Evolutionary conservation across 92 coral and sea anemone genomes (phyloP), one percentile per base, ranked within the genome.

Genomic region (Bergia puertoricense): DNA sequence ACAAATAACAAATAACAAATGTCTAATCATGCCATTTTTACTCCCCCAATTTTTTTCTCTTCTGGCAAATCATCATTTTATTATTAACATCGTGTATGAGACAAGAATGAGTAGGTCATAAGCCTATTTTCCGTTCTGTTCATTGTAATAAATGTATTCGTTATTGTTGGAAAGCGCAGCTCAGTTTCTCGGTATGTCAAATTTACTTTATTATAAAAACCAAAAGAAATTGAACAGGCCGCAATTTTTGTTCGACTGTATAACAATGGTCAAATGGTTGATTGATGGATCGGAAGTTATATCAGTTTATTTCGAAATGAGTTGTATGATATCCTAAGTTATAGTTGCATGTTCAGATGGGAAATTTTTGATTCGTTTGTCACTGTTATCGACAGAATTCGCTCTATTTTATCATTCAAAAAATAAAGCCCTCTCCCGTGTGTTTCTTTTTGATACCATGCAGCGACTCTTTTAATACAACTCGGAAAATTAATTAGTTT

Each of bases 211-310:
- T 65, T 72, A 37, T 39, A 7, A 16, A 66, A 16, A 23, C 20
- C 41, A 46, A 36, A 44, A 39, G n/a, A 41, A 65, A 42, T 62
- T 81, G 48, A 44, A 42, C 43, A 46, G 65, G 39, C 39, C 14
- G 54, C 51, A 39, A 23, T 42, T 13, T 78, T 78, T 78, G n/a
- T n/a, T 78, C 73, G 86, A 67, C 56, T 23, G 50, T 41, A 20
- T 57, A 40, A 81, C 74, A 62, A 62, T 41, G 41, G 72, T 20
- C 56, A 8, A 20, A n/a, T 5, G 41, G 51, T 11, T 14, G 23
- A 40, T 22, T 67, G 59, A n/a, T 65, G 54, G 51, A 81, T 65
- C 85, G 54, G 38, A 81, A 81, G 85, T 40, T 65, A 62, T 57
- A 81, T 62, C 43, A 54, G 59, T 54, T 10, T 54, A 54, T 54